A percentile compares a stretch with the other conserved stretches of the same genome.
phyloP scores from a whole-genome alignment of 2,797 vertebrate genomes.

The Phyllotis vaccarum region DNA sequence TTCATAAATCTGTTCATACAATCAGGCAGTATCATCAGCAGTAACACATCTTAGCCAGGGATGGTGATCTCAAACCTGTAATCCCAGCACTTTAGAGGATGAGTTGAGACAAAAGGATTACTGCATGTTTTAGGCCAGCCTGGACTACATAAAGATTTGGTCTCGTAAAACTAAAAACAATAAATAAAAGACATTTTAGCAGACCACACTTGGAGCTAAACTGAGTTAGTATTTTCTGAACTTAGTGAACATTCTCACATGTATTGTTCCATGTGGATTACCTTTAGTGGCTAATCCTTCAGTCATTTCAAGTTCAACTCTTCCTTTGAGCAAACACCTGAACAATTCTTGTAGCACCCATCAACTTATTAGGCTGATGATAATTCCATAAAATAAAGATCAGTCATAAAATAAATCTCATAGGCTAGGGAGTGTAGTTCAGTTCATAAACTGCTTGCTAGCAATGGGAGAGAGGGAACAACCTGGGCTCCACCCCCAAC shows the following conservation, averaged over 20 bases:
- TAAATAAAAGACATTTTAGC: not conserved
- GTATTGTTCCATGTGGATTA: not conserved
- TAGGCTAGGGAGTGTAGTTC: not conserved
- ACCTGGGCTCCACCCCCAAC: not conserved
- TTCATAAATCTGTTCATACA: not conserved
- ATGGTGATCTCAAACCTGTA: not conserved
- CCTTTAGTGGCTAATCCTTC: not conserved
- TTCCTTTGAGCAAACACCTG: not conserved
- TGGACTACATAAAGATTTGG: not conserved
- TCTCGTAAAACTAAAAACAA: not conserved
- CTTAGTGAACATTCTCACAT: not conserved
- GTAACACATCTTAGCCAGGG: not conserved
- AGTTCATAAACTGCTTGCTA: not conserved
- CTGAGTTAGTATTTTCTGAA: not conserved
- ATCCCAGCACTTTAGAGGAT: not conserved
- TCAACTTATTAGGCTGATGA: not conserved
- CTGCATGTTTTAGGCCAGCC: not conserved
- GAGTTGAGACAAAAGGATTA: not conserved
- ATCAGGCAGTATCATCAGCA: not conserved
- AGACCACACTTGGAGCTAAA: not conserved
- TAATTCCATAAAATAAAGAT: not conserved
- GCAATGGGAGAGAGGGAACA: not conserved
- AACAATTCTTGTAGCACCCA: not conserved
- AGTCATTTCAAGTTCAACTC: not conserved
- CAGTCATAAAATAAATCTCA: not conserved